These are phyloP conservation scores for Coleophora flavipennella DNA, from an alignment of 2,888 invertebrate species.

Conservation along the genomic window DNA sequence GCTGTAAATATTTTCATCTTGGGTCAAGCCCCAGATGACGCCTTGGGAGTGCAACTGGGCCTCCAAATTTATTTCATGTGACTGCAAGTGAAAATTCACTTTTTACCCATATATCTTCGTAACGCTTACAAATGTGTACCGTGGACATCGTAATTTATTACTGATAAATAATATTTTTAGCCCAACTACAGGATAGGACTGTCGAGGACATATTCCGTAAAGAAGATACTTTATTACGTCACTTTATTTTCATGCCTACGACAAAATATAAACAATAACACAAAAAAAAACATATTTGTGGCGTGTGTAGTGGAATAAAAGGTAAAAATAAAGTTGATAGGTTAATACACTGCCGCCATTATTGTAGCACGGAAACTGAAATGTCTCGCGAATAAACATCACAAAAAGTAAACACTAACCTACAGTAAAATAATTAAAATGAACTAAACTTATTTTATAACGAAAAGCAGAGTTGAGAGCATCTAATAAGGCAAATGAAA, in stretches of 20 bases:
- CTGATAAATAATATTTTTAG: slow-evolving; percentile 60
- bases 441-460: slow-evolving; percentile 14
- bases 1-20: slow-evolving; percentile 70
- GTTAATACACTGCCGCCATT: slow-evolving; percentile 72
- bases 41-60: slow-evolving; percentile 59
- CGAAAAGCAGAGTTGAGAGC: slow-evolving; percentile 18
- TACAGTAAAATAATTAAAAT: slow-evolving; percentile 25
- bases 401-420: slow-evolving; percentile 66
- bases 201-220: slow-evolving; percentile 67
- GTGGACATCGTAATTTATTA: slow-evolving; percentile 51
- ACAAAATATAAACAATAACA: slow-evolving; percentile 48
- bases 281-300: slow-evolving; percentile 31
- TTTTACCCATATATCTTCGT: slow-evolving; percentile 53
- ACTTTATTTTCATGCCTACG: slow-evolving; percentile 46
- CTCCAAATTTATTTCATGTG: slow-evolving; percentile 63
- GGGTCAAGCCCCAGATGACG: slow-evolving; percentile 68
- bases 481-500: slow-evolving; percentile 19
- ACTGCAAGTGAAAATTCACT: slow-evolving; percentile 66
- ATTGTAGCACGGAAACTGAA: slow-evolving; percentile 68
- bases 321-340: slow-evolving; percentile 53
- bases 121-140: slow-evolving; percentile 36
- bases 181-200: slow-evolving; percentile 60
- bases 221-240: slow-evolving; percentile 40
- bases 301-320: slow-evolving; percentile 27
- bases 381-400: slow-evolving; percentile 64